A percentile compares a stretch with the other conserved stretches of the same genome.
phyloP scores from a whole-genome alignment of 2,888 invertebrate genomes.

The Nasonovia ribisnigri region DNA sequence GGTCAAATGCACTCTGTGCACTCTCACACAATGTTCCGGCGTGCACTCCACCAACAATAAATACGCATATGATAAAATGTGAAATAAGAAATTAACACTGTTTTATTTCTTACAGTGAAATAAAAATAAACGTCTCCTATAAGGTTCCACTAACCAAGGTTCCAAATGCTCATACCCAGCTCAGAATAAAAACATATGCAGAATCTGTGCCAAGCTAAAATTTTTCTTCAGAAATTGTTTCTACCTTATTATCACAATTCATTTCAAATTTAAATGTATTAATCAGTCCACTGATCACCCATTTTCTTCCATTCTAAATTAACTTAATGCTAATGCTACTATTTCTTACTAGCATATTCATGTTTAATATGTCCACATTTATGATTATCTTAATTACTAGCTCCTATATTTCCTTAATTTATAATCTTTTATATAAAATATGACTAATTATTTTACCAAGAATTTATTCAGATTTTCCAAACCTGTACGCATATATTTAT shows the following conservation, averaged over 20 bases:
- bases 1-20: not conserved
- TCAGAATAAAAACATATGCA: not conserved
- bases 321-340: too few relatives aligned
- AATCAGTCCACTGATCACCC: not conserved
- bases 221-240: not conserved
- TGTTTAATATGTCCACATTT: too few relatives aligned
- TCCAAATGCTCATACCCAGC: not conserved
- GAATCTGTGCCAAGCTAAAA: not conserved
- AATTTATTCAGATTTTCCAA: too few relatives aligned
- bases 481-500: too few relatives aligned
- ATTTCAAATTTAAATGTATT: not conserved
- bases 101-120: not conserved
- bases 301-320: not conserved
- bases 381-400: too few relatives aligned
- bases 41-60: not conserved
- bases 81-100: not conserved
- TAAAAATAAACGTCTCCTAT: not conserved
- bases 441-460: too few relatives aligned
- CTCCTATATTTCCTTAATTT: too few relatives aligned
- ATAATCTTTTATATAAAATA: too few relatives aligned
- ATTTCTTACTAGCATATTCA: too few relatives aligned
- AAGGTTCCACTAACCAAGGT: not conserved
- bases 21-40: too few relatives aligned
- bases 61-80: not conserved
- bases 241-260: not conserved